Conservation (phyloP, 1,140 invertebrate species). For the Euschistus heros region DNA sequence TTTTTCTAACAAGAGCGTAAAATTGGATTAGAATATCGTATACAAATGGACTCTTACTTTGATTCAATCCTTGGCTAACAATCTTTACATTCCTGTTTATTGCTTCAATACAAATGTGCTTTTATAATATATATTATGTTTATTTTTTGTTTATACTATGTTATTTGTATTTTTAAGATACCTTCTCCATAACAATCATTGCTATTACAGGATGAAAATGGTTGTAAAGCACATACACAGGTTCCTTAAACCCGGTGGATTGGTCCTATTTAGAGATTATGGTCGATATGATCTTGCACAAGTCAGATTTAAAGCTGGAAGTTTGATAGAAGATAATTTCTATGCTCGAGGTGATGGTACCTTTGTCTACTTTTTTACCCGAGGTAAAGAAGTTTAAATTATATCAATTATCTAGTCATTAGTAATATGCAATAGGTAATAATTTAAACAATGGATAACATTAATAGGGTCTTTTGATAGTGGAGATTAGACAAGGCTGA, state of each 20-base stretch:
- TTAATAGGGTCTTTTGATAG: not conserved
- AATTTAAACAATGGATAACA: not conserved
- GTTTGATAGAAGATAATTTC: slow-evolving; percentile 87
- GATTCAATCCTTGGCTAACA: too few species aligned
- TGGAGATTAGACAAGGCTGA: too few species aligned
- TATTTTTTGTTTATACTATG: too few species aligned
- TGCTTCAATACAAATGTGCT: too few species aligned
- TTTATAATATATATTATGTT: too few species aligned
- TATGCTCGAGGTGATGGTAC: slow-evolving; percentile 98
- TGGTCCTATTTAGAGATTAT: slow-evolving; percentile 90
- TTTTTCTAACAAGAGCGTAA: too few species aligned
- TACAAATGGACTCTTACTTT: too few species aligned
- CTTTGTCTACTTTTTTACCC: slow-evolving; percentile 91
- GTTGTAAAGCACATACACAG: slow-evolving; percentile 62
- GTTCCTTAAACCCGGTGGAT: slow-evolving; percentile 85
- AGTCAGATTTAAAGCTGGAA: slow-evolving; percentile 88
- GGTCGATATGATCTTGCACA: slow-evolving; percentile 94
- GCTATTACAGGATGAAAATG: slow-evolving; percentile 62
- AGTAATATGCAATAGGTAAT: not conserved
- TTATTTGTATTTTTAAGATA: too few species aligned
- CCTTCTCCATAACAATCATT: too few species aligned
- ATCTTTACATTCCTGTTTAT: too few species aligned
- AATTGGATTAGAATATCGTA: too few species aligned
- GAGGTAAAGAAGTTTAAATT: slow-evolving; percentile 55
- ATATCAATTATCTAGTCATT: too few species aligned